Evolutionary conservation across 2,888 invertebrate species (phyloP).

Genomic region (Megamerina dolium): DNA sequence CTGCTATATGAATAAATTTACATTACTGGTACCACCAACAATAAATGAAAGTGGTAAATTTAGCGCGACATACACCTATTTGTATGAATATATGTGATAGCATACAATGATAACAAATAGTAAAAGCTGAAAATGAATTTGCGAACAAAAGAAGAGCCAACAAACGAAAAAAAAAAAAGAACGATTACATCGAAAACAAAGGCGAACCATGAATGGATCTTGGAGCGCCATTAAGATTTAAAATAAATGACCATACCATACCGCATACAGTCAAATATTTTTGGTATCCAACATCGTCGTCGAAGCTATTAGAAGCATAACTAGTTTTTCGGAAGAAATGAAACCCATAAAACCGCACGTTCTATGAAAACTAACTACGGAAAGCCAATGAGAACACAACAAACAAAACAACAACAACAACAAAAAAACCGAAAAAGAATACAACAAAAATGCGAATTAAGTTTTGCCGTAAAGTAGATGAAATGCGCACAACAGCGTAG

Average conservation of each 20-base stretch:
- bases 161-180: too few species aligned
- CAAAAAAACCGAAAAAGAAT: not conserved
- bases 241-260: constrained; percentile 7
- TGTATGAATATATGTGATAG: too few species aligned
- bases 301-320: not conserved
- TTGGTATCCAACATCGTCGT: not conserved
- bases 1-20: too few species aligned
- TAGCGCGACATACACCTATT: too few species aligned
- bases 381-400: not conserved
- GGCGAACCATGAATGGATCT: constrained; percentile 1
- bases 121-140: too few species aligned
- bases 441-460: not conserved
- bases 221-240: constrained; percentile 1
- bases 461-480: too few species aligned
- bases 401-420: not conserved
- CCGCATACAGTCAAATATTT: constrained; percentile 2
- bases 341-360: constrained; percentile 4
- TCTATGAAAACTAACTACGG: not conserved
- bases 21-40: too few species aligned
- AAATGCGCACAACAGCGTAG: too few species aligned
- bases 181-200: not conserved
- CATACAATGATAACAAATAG: too few species aligned
- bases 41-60: too few species aligned
- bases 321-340: too few species aligned
- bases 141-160: too few species aligned